Base-by-base conservation (phyloP, 2,797 vertebrate genomes). In the Parambassis ranga region DNA sequence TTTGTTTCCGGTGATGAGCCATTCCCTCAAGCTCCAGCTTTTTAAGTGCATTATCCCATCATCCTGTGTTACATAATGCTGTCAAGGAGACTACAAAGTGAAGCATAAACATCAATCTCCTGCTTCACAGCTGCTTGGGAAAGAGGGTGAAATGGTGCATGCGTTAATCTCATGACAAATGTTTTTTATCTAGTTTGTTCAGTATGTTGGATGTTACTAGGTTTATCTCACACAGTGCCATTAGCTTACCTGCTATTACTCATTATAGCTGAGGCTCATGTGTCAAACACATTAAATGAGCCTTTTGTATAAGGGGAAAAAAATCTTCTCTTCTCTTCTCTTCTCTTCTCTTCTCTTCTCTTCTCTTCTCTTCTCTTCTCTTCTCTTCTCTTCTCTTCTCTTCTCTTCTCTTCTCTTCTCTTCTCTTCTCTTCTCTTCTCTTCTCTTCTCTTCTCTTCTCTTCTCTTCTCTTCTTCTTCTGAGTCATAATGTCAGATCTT, bases 401-500 rank as follows among this genome's bases (percentile, higher is more conserved):
- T n/a, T n/a, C n/a, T n/a, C n/a, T n/a, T n/a, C n/a, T n/a, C n/a
- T n/a, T n/a, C n/a, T n/a, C n/a, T n/a, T n/a, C n/a, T n/a, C n/a
- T n/a, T n/a, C n/a, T 23, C 22, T 35, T 23, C 10, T 11, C 11
- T 26, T n/a, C 19, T 22, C 0, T 33, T 7, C 3, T 11, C 5
- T 27, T 14, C 4, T 37, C n/a, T 7, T 16, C 16, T 4, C 8
- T 15, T 3, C 3, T 27, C 16, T 11, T 14, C 18, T 32, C 2
- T 19, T 50, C 4, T 14, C 23, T 19, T 27, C 3, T 32, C 38
- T 38, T 38, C 39, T 53, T n/a, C 5, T 23, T 47, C 14, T 0
- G 6, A 37, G 14, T 61, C 42, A 41, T 82, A 50, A 83, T 67
- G 58, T 66, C 76, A 73, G 27, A 58, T 64, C 47, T 79, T 52